Conservation (phyloP, 2,113 vertebrate species). For the Phalacrocorax brasilianus region DNA sequence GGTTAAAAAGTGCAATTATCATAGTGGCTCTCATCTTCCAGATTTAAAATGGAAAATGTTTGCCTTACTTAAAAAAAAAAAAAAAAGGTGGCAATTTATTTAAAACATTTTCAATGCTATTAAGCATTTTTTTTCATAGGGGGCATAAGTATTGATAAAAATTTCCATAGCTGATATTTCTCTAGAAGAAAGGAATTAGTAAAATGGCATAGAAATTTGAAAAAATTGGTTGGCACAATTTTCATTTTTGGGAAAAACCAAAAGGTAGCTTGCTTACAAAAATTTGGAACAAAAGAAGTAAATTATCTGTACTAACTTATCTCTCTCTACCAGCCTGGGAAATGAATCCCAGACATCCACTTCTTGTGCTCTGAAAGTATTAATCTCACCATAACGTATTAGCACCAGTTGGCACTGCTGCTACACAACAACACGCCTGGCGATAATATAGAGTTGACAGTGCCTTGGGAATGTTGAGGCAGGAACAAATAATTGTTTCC, state of each 20-base stretch:
- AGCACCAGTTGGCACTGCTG: neutral
- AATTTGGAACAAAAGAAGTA: neutral
- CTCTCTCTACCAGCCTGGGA: neutral
- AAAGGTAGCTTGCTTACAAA: neutral
- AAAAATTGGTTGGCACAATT: neutral
- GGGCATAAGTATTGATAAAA: neutral
- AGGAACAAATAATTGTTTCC: neutral
- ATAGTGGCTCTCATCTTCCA: neutral
- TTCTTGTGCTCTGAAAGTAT: neutral
- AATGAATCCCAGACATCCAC: neutral
- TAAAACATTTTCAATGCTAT: neutral
- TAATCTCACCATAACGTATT: neutral
- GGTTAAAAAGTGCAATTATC: neutral
- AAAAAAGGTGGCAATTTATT: neutral
- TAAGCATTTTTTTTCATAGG: neutral
- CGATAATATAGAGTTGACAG: neutral
- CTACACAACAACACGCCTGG: neutral
- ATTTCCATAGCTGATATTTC: neutral
- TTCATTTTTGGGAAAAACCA: neutral
- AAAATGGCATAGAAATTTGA: neutral
- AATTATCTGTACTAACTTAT: neutral
- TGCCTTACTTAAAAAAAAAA: neutral
- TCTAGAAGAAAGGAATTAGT: neutral
- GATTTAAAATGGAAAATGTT: neutral
- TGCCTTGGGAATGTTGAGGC: neutral